Base-by-base conservation (phyloP, 2,797 vertebrate species). In the Enteromius argenteus region DNA sequence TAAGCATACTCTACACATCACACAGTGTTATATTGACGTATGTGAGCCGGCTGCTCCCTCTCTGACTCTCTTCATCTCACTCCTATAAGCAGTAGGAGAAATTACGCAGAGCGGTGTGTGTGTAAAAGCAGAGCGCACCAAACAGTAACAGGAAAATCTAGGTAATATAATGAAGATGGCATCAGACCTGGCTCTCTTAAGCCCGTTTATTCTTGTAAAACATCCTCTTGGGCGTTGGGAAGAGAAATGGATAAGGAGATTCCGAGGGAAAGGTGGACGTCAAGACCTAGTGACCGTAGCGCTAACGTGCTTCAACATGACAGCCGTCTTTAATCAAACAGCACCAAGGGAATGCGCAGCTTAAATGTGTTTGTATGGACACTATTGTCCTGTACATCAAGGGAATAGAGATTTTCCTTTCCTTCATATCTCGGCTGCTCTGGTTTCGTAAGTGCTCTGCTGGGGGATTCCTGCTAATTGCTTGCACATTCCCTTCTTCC, bases 401-500 rank as follows among this genome's bases (percentile, higher is more conserved):
- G 86, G 88, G 83, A 86, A 86, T 86, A 81, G 51, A 84, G 68
- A 86, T 85, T 78, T 83, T 74, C 58, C 64, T 84, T 86, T 58
- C 46, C 84, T 79, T 84, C 73, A 75, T 84, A 78, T 84, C 80
- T 85, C 62, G 73, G 37, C 86, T 85, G 88, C 85, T 89, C 86
- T 87, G 86, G 83, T 85, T 87, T 87, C 53, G 81, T 85, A 83
- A 85, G 83, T 64, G 27, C 85, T 90, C 85, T 90, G 86, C 87
- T 90, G 87, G 89, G 89, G 87, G 89, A 90, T 90, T 88, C 89
- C 89, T 88, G 86, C 83, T 90, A 88, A 90, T 88, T 87, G 84
- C 86, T 88, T 88, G 87, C 88, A 90, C 89, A 89, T 86, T 90
- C 87, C 37, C 91, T 44, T 92, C 91, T 93, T 93, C 27, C 84